Evolutionary conservation across 2,888 invertebrate species (phyloP), one percentile per base, ranked within the genome.

Genomic region (Dryococelus australis): DNA sequence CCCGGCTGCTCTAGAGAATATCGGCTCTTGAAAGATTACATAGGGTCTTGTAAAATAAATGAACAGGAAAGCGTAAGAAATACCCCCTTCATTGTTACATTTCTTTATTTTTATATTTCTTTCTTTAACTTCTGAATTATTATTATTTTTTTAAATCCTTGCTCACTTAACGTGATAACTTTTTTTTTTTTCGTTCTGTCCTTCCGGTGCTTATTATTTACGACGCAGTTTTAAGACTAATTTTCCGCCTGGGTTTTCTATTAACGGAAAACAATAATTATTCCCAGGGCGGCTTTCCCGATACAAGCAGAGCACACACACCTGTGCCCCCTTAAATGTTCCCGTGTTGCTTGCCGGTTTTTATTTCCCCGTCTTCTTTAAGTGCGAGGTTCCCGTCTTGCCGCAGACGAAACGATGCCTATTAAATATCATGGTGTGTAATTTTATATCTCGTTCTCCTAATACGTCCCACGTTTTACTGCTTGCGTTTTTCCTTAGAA

Each of bases 191-290:
- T 20, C 24, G 65, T 65, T 65, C 20, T 65, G 24, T 65, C 65
- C 65, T 65, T 65, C 24, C 65, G 65, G 65, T 65, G 65, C 65
- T 83, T 83, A 83, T 83, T 83, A 83, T 83, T 83, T 83, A 83
- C 43, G 83, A 24, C 83, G 83, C 35, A 35, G 83, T 83, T 83
- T 83, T 83, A 43, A 83, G 83, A 43, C 83, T 83, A 83, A 83
- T 83, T 83, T 83, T 83, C 83, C 83, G 83, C 83, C 20, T 83
- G 83, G 83, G 28, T 43, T 83, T 83, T 43, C 83, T 83, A 83
- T 83, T 83, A 83, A 83, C 35, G 83, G 83, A 83, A 83, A 83
- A 83, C 83, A 35, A 83, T 83, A 83, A 83, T 83, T 83, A 83
- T 83, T 83, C 83, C 83, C 28, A 10, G 28, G 83, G 35, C 35